Evolutionary conservation across 2,888 invertebrate genomes (phyloP), one percentile per base, ranked within the genome.

Genomic region (Tetrapedia diversipes): DNA sequence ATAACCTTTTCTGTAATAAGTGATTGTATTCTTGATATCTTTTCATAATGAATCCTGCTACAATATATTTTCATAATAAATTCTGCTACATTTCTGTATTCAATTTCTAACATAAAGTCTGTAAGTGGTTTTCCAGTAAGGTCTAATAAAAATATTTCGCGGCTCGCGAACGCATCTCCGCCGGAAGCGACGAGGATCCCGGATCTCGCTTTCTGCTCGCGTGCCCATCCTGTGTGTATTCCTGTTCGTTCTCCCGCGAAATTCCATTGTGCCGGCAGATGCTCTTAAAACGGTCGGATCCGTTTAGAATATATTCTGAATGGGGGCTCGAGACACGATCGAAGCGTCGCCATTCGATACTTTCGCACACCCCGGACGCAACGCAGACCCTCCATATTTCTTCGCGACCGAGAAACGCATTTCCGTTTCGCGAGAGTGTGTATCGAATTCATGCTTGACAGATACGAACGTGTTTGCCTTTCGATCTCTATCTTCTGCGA

Each of bases 221-320:
- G 32, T 4, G 1, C 34, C 34, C 19, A 2, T 14, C 22, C n/a
- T n/a, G 10, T 19, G 53, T 39, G 53, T 73, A 83, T 80, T 59
- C 65, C 51, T 53, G 72, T 64, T 66, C 64, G 65, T 66, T 70
- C 75, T 65, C 29, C 57, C 57, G 72, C 65, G 75, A 83, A 80
- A 78, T 83, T 78, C 66, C 47, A 67, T 75, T 75, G 69, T 60
- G 63, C 69, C 57, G 59, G 75, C 64, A 80, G 75, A 78, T 66
- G 78, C 78, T 79, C 74, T 77, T 71, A 78, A 71, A 78, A 54
- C 61, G 34, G 51, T 2, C 8, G 59, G 56, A 77, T 65, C 63
- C 77, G 77, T 66, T 63, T 51, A 53, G 70, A 71, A 71, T 77
- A 71, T 29, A 65, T 61, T 61, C 14, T 47, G 63, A 66, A 77